Evolutionary conservation across 1,140 invertebrate genomes (phyloP).

Genomic region (Lordiphosa mommai): DNA sequence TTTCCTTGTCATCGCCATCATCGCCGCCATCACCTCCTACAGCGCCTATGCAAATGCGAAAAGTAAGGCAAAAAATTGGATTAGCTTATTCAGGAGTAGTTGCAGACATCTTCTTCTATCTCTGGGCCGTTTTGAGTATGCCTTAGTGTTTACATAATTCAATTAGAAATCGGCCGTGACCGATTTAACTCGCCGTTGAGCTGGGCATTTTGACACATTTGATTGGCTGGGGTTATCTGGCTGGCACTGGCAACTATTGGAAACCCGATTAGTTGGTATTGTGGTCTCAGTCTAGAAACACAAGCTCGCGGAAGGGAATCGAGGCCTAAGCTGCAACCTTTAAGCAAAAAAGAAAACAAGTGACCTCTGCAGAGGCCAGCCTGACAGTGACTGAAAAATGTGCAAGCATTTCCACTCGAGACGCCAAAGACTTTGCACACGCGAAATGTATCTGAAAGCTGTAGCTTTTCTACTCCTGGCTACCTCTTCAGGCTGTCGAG

Average conservation of each 20-base stretch:
- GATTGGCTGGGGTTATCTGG: constrained; percentile 40
- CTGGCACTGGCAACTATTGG: constrained; percentile 7
- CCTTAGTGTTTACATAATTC: constrained; percentile 5
- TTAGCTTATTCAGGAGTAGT: not conserved
- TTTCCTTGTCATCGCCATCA: constrained; percentile 94
- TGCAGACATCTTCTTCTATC: not conserved
- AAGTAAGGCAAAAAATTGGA: not conserved
- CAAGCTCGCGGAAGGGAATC: constrained; percentile 37
- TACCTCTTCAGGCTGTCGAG: not conserved
- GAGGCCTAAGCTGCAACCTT: constrained; percentile 21
- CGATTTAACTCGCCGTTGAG: constrained; percentile 38
- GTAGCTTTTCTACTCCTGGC: constrained; percentile 13
- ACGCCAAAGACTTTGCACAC: not conserved
- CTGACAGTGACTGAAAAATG: not conserved
- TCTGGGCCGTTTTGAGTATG: not conserved
- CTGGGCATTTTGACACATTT: constrained; percentile 61
- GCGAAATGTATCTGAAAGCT: constrained; percentile 21
- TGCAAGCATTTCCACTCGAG: constrained; percentile 13
- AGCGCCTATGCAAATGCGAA: constrained; percentile 84
- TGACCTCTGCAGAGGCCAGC: not conserved
- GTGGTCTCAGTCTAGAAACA: constrained; percentile 22
- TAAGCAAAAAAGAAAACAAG: not conserved
- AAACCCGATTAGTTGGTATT: constrained; percentile 53
- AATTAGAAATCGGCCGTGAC: constrained; percentile 51
- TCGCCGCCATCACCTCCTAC: constrained; percentile 94